These are phyloP conservation scores for Mormyrops boulengeri DNA, from an alignment of 2,797 vertebrate genomes.

Conservation along the genomic window DNA sequence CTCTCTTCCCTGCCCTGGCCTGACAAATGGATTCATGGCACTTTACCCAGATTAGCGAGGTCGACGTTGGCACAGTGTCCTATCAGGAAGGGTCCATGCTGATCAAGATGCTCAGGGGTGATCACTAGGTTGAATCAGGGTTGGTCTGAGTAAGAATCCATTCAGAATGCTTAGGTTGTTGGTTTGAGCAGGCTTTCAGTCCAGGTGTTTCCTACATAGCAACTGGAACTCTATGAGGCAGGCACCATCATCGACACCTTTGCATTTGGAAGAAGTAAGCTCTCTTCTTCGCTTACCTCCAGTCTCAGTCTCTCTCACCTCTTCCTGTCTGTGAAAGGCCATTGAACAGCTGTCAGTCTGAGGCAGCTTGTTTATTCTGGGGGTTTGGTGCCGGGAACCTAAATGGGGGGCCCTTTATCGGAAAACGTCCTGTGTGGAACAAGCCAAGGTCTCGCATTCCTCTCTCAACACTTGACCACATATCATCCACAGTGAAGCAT, in stretches of 20 bases:
- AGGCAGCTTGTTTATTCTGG: neutral
- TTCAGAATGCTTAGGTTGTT: neutral
- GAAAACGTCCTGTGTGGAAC: neutral
- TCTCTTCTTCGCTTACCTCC: neutral
- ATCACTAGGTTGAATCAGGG: neutral
- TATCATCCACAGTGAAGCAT: no score
- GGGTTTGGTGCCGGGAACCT: neutral
- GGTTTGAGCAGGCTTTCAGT: neutral
- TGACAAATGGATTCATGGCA: neutral
- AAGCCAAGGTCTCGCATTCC: neutral
- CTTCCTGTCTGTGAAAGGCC: neutral
- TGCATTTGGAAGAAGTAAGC: neutral
- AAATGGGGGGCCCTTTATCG: neutral
- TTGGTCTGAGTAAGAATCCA: neutral
- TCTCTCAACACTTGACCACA: neutral
- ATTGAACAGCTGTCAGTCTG: neutral
- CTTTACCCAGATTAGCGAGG: neutral
- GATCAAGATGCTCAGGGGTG: neutral
- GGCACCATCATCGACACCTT: neutral
- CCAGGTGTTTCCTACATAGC: neutral
- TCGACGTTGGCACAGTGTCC: neutral
- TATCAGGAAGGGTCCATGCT: neutral
- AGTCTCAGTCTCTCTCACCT: neutral
- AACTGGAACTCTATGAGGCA: neutral
- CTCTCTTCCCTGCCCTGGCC: conserved; percentile 45